Evolutionary conservation across 35 echinoderm and acorn worm species (phyloP).

Genomic region (Heliocidaris erythrogramma): DNA sequence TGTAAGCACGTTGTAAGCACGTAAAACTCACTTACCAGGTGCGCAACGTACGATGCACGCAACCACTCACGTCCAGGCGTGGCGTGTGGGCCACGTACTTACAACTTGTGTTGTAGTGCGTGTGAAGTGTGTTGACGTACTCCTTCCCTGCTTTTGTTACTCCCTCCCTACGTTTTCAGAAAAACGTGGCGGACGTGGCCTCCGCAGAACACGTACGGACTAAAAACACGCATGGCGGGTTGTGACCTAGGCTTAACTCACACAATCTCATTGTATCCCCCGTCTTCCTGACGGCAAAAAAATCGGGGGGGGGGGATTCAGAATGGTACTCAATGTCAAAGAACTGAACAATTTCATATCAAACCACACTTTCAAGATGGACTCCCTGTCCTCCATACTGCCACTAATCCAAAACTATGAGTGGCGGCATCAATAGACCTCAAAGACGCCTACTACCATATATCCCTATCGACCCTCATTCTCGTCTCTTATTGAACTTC

Average conservation of each 20-base stretch:
- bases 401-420: background rate
- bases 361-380: slow-evolving; percentile 22
- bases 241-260: background rate
- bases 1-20: background rate
- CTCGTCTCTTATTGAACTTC: background rate
- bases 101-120: too few species aligned
- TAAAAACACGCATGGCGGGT: too few species aligned
- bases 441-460: too few species aligned
- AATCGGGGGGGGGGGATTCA: slow-evolving; percentile 17
- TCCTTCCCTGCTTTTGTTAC: too few species aligned
- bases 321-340: slow-evolving; percentile 19
- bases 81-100: too few species aligned
- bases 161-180: too few species aligned
- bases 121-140: too few species aligned
- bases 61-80: too few species aligned
- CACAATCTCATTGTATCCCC: background rate
- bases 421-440: background rate
- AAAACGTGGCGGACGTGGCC: too few species aligned
- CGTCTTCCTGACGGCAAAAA: background rate
- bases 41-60: too few species aligned
- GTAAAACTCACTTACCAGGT: background rate
- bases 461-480: background rate
- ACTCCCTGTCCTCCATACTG: background rate
- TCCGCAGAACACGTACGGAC: too few species aligned
- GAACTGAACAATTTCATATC: background rate